Evolutionary conservation across 2,113 vertebrate species (phyloP), one percentile per base, ranked within the genome.

Genomic region (Daboia siamensis): DNA sequence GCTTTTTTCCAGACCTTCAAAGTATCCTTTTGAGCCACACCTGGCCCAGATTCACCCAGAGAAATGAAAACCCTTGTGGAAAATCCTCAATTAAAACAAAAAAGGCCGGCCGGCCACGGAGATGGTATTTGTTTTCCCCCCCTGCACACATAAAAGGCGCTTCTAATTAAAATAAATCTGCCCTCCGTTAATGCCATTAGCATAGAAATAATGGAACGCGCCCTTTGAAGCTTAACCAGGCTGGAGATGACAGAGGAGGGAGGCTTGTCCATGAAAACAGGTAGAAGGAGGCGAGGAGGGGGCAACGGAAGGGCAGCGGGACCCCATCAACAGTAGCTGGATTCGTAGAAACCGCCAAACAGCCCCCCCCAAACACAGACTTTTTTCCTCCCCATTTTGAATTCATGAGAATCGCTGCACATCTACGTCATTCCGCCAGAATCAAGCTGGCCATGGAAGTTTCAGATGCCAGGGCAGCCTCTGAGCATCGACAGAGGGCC

Each of bases 151-250:
- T 95, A 57, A 96, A 95, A 96, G 87, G 48, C n/a, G 51, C 91
- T 23, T 6, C 33, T 94, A 93, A 97, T 96, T 95, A 94, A 92
- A 93, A 52, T 51, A 74, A 51, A 21, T 26, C 85, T 87, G 92
- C 93, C 91, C 90, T 3, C 48, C 48, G 9, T 56, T 93, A 89
- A 61, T 89, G 86, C 91, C 88, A 95, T 96, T 94, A 95, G 88
- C 95, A 97, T 96, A 94, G 91, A 93, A 95, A 95, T 74, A 93
- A 91, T 59, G 91, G 93, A 88, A 91, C 93, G 90, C 7, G 55
- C 86, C 87, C 94, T 97, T 97, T 96, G 95, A 96, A 95, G 91
- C 29, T 9, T 88, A 44, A n/a, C 7, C 51, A 39, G 26, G 48
- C 44, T 29, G 23, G 55, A 91, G 93, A 52, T 0, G 39, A 87